phyloP scores from a whole-genome alignment of 1,140 invertebrate genomes.

The Mycetomoellerius zeteki region DNA sequence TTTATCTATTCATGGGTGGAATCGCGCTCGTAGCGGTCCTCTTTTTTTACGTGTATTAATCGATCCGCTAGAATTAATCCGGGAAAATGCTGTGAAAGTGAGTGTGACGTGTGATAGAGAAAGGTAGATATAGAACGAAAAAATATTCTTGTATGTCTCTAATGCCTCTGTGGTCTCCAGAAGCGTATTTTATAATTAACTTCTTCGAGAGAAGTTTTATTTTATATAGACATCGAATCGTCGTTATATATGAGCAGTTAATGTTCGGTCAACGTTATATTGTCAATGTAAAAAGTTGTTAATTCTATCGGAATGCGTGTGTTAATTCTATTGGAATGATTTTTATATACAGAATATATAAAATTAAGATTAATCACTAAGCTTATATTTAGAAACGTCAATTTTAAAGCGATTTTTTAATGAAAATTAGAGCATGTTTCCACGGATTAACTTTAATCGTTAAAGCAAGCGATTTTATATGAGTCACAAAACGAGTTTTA shows the following conservation, averaged over 20 bases:
- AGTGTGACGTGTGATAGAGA: background rate
- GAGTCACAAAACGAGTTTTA: background rate
- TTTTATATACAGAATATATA: background rate
- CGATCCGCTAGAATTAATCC: no score
- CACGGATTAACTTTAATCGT: background rate
- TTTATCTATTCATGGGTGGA: constrained; percentile 67
- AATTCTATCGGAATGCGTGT: no score
- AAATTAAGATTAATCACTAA: background rate
- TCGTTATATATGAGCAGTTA: background rate
- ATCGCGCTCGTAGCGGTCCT: constrained; percentile 60
- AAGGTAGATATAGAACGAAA: background rate
- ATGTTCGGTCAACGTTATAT: background rate
- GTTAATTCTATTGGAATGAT: background rate
- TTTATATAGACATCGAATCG: background rate
- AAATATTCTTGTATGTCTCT: background rate
- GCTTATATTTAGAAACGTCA: background rate
- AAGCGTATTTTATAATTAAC: background rate
- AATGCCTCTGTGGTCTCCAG: background rate
- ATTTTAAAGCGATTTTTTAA: background rate
- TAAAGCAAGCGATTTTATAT: no score
- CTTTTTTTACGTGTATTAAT: constrained; percentile 59
- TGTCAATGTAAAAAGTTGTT: background rate
- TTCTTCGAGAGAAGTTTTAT: background rate
- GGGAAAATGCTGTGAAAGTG: background rate
- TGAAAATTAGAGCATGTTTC: background rate